Conservation (phyloP, 2,113 vertebrate species). For the Aspidoscelis tigris region DNA sequence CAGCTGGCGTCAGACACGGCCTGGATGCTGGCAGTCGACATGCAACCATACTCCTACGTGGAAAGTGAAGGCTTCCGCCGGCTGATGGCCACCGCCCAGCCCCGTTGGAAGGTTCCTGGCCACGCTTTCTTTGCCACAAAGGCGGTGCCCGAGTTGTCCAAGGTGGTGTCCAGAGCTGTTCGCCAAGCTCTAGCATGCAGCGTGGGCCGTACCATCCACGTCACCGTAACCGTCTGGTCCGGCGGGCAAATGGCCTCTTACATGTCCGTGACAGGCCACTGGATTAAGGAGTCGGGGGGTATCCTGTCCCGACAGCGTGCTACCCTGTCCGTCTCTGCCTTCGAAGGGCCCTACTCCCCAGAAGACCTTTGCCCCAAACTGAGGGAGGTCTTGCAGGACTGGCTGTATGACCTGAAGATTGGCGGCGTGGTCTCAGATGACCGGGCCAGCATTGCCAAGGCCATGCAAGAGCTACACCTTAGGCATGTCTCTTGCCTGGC, state of each 20-base stretch:
- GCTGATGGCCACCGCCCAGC: slow-evolving; percentile 33
- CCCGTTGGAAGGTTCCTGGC: slow-evolving; percentile 13
- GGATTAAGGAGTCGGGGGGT: neutral
- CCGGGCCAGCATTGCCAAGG: rapidly evolving
- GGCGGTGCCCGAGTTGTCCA: slow-evolving; percentile 24
- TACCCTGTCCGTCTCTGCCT: slow-evolving; percentile 19
- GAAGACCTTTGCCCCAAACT: slow-evolving; percentile 18
- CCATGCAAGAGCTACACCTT: neutral
- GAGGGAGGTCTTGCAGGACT: slow-evolving; percentile 29
- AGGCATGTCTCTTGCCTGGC: slow-evolving; percentile 12
- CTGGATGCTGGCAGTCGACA: slow-evolving; percentile 22
- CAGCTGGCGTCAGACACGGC: neutral
- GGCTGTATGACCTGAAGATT: slow-evolving; percentile 16
- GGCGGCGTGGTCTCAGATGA: neutral
- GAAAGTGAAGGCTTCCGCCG: slow-evolving; percentile 26
- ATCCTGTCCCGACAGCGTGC: slow-evolving; percentile 1
- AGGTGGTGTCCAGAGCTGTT: slow-evolving; percentile 1
- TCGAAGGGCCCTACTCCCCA: neutral
- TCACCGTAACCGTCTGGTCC: neutral
- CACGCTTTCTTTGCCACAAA: neutral
- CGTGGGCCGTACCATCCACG: neutral
- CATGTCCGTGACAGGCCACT: slow-evolving; percentile 1
- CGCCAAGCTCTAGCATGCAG: neutral
- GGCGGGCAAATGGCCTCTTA: neutral
- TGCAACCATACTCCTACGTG: slow-evolving; percentile 16